A percentile compares a stretch with the other conserved stretches of the same genome.
Evolutionary conservation across 2,888 invertebrate genomes (phyloP).

Genomic region (Invenusta paracnida): DNA sequence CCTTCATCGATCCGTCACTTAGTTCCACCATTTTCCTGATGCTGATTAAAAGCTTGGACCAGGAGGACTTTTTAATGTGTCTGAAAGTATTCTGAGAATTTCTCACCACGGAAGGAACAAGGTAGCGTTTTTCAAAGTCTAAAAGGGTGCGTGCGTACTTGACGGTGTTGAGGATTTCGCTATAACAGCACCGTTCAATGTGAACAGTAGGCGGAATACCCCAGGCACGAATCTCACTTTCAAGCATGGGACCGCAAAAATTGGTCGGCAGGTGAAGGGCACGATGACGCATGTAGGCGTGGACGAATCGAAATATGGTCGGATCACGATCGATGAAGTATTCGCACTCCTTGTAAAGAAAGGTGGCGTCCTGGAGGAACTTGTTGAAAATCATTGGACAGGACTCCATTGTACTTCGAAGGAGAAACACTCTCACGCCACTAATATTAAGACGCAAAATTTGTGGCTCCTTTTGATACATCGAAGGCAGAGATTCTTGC

Average conservation of each 20-base stretch:
- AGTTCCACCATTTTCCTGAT: too few relatives aligned
- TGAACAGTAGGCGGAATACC: neutral
- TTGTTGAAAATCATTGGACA: neutral
- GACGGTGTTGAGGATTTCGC: neutral
- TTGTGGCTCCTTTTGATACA: too few relatives aligned
- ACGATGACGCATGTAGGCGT: neutral
- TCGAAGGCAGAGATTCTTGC: too few relatives aligned
- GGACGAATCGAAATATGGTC: neutral
- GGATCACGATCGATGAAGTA: neutral
- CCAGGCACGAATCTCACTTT: neutral
- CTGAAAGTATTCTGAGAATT: too few relatives aligned
- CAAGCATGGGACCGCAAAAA: neutral
- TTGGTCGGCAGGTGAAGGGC: neutral
- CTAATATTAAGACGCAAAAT: neutral
- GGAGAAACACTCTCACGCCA: neutral
- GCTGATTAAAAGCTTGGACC: too few relatives aligned
- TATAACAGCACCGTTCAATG: neutral
- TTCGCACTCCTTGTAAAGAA: neutral
- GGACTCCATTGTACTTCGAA: neutral
- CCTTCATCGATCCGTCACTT: too few relatives aligned
- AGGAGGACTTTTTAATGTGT: too few relatives aligned
- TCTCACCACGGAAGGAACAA: too few relatives aligned
- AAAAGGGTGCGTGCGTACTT: neutral
- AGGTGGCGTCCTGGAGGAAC: neutral
- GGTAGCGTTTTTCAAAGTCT: too few relatives aligned